Evolutionary conservation across 1,140 invertebrate genomes (phyloP).

Genomic region (Papilio machaon): DNA sequence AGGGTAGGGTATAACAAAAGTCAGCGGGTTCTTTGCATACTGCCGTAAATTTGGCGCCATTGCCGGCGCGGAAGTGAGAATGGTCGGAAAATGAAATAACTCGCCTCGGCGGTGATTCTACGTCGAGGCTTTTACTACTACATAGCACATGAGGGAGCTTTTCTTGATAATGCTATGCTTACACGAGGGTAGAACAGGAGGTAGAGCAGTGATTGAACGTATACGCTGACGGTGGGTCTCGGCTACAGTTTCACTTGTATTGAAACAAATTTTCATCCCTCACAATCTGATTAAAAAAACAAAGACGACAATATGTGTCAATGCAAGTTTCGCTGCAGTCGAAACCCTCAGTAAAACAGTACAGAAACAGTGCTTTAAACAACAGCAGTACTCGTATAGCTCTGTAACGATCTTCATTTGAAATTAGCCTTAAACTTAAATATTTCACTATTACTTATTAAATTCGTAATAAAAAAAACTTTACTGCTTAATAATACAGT

Average conservation of each 20-base stretch:
- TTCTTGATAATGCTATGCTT: background rate
- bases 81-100: constrained; percentile 23
- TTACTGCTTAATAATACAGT: background rate
- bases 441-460: background rate
- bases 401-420: background rate
- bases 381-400: too few species aligned
- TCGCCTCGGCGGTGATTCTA: constrained; percentile 1
- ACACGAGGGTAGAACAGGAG: background rate
- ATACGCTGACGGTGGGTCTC: too few species aligned
- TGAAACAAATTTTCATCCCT: too few species aligned
- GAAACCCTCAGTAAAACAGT: too few species aligned
- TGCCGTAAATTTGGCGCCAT: constrained; percentile 1
- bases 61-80: constrained; percentile 26
- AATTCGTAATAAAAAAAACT: background rate
- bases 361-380: too few species aligned
- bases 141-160: background rate
- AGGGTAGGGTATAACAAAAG: constrained; percentile 20
- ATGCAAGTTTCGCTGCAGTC: too few species aligned
- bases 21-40: constrained; percentile 18
- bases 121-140: background rate
- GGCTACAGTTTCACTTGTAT: too few species aligned
- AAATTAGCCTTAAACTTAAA: background rate
- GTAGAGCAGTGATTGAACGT: too few species aligned
- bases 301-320: too few species aligned
- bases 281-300: too few species aligned